phyloP scores from a whole-genome alignment of 2,797 vertebrate species.

The Sebastes taczanowskii region DNA sequence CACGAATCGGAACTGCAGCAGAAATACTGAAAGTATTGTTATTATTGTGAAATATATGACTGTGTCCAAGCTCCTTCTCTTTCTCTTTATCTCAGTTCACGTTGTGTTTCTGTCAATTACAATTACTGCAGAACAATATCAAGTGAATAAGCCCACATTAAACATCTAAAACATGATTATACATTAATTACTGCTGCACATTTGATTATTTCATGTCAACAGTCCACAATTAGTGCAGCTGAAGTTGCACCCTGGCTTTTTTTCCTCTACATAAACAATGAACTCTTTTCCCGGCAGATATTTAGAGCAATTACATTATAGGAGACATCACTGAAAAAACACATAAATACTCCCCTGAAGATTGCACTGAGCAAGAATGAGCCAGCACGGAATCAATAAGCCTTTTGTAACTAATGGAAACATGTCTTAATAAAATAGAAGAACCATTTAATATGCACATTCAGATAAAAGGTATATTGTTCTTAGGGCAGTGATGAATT shows the following conservation, averaged over 20 bases:
- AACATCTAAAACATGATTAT: no score
- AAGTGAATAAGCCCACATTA: neutral
- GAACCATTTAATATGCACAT: slow-evolving; percentile 3
- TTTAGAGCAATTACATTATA: no score
- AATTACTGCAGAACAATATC: neutral
- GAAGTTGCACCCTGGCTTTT: no score
- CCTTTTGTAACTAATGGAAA: slow-evolving; percentile 31
- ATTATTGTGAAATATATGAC: neutral
- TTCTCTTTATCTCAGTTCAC: neutral
- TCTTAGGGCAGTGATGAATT: neutral
- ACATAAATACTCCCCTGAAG: no score
- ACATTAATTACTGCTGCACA: no score
- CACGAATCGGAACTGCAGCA: slow-evolving; percentile 75
- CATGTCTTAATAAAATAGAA: neutral
- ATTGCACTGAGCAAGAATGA: no score
- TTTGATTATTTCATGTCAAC: no score
- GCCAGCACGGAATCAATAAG: slow-evolving; percentile 65
- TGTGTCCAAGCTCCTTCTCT: neutral
- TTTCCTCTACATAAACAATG: no score
- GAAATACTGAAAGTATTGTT: slow-evolving; percentile 71
- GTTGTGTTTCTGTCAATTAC: neutral
- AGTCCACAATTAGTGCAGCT: no score
- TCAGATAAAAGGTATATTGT: neutral
- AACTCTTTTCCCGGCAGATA: no score
- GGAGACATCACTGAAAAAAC: no score